Percentiles rank a stretch among this genome's conserved stretches.
Conservation (phyloP, 2,797 vertebrate species). For the Cyprinodon diabolis region DNA sequence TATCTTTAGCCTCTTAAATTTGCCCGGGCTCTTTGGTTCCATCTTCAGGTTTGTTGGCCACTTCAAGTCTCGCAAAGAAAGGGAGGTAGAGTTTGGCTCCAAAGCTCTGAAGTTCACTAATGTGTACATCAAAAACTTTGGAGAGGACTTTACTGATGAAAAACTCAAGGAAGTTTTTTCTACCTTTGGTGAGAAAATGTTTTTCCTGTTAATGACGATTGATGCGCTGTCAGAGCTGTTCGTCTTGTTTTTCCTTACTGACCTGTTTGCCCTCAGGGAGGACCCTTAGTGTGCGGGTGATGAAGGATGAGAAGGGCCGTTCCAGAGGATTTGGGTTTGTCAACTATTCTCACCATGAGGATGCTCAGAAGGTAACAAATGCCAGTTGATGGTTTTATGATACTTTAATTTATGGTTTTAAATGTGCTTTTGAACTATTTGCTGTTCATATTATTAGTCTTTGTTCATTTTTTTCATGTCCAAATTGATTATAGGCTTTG, state of each 20-base stretch:
- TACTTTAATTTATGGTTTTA: too few species aligned
- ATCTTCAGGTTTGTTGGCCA: constrained; percentile 91
- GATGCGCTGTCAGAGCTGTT: not conserved
- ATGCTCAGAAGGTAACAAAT: constrained; percentile 89
- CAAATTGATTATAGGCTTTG: not conserved
- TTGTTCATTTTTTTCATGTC: not conserved
- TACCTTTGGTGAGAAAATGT: constrained; percentile 82
- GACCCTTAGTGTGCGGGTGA: constrained; percentile 93
- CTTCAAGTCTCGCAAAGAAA: constrained; percentile 95
- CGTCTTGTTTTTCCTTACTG: not conserved
- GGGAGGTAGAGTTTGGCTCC: constrained; percentile 89
- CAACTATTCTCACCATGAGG: constrained; percentile 92
- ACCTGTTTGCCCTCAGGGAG: constrained; percentile 78
- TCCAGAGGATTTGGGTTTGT: constrained; percentile 96
- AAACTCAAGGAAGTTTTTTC: constrained; percentile 89
- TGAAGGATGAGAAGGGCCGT: constrained; percentile 86
- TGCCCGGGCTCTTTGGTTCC: constrained; percentile 11
- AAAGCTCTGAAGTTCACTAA: constrained; percentile 93
- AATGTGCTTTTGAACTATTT: not conserved
- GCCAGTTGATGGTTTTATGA: not conserved
- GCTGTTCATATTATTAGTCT: not conserved
- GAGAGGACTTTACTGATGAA: constrained; percentile 86
- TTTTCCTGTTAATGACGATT: not conserved
- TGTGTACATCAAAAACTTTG: constrained; percentile 98
- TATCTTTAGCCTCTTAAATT: not conserved